Evolutionary conservation across 2,797 vertebrate species (phyloP).

Genomic region (Cryptoblepharus egeriae): DNA sequence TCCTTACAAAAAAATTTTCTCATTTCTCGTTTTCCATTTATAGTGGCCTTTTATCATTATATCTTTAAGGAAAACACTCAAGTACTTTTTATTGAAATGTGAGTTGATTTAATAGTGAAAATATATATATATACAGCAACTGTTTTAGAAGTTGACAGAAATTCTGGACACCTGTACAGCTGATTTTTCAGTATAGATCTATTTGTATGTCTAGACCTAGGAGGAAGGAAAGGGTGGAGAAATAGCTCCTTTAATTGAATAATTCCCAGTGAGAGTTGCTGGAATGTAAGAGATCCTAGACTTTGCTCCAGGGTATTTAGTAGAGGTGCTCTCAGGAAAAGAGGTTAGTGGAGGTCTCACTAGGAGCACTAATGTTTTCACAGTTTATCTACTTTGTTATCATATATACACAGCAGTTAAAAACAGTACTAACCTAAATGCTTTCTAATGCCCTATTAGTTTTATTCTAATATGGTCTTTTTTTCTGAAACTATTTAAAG

Average conservation of each 20-base stretch:
- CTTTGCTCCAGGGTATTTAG: conserved; percentile 76
- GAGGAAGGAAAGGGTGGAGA: conserved; percentile 65
- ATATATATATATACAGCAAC: conserved; percentile 3
- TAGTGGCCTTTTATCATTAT: neutral
- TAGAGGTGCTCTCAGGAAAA: conserved; percentile 74
- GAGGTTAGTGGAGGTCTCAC: conserved; percentile 72
- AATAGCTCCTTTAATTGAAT: conserved; percentile 76
- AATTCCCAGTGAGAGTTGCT: conserved; percentile 76
- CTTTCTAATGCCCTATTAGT: conserved; percentile 59
- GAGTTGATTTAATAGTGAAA: conserved; percentile 3
- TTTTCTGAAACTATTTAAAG: conserved; percentile 35
- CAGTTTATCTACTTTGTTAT: conserved; percentile 70
- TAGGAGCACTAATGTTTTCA: conserved; percentile 76
- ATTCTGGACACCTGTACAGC: neutral
- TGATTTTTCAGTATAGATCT: conserved; percentile 48
- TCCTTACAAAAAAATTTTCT: conserved; percentile 4
- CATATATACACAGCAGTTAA: conserved; percentile 75
- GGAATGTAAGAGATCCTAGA: conserved; percentile 77
- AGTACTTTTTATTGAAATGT: neutral
- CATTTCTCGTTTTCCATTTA: neutral
- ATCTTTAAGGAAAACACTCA: neutral
- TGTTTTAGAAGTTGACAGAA: neutral
- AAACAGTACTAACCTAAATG: conserved; percentile 67
- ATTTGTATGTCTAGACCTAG: conserved; percentile 61
- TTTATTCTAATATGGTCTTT: conserved; percentile 30